Conservation (phyloP, 2,888 invertebrate genomes). For the Minunthozetes semirufus region DNA sequence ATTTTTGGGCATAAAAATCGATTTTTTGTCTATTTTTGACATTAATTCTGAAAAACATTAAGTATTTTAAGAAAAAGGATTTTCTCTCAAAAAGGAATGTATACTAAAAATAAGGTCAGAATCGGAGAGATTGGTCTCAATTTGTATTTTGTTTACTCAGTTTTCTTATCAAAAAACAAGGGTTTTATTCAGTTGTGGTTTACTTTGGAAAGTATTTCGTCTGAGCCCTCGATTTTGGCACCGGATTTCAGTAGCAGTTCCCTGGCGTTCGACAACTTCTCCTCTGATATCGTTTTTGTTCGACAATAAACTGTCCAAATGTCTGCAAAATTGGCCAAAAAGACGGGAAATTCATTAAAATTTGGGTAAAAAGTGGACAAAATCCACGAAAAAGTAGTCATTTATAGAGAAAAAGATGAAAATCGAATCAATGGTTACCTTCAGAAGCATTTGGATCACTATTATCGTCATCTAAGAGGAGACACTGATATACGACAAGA, state of each 20-base stretch:
- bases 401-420: background rate
- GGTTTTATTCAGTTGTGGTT: background rate
- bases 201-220: background rate
- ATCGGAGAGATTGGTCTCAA: too few relatives aligned
- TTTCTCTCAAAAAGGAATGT: background rate
- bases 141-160: background rate
- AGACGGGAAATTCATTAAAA: background rate
- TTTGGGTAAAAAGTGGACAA: too few relatives aligned
- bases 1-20: background rate
- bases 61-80: background rate
- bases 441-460: background rate
- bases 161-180: background rate
- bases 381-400: background rate
- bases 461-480: background rate
- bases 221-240: constrained; percentile 3
- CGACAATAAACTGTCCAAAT: constrained; percentile 17
- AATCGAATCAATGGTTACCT: background rate
- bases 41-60: background rate
- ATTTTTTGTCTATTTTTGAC: background rate
- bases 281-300: background rate
- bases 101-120: too few relatives aligned
- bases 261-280: background rate
- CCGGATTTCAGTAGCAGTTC: background rate
- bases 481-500: background rate
- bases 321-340: background rate